phyloP scores from a whole-genome alignment of 2,113 vertebrate genomes.

The Xenopus borealis region DNA sequence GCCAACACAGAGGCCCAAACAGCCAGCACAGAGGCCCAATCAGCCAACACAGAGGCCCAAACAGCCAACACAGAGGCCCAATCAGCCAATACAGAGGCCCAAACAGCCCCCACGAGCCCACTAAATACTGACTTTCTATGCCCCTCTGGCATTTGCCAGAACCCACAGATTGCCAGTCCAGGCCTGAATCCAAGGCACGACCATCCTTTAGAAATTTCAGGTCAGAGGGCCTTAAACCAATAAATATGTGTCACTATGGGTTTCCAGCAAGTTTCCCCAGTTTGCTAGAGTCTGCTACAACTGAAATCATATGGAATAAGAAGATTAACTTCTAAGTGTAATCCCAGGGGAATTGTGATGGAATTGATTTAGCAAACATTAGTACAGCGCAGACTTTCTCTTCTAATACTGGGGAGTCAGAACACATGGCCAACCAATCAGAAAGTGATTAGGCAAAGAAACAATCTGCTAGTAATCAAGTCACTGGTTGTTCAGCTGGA shows the following conservation, averaged over 20 bases:
- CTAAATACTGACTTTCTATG: no score
- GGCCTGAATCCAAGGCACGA: not conserved
- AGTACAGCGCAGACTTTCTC: constrained; percentile 15
- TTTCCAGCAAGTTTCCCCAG: constrained; percentile 5
- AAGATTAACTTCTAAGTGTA: constrained; percentile 13
- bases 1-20: no score
- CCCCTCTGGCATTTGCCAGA: no score
- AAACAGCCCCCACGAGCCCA: no score
- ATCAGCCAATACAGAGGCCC: no score
- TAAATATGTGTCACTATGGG: constrained; percentile 8
- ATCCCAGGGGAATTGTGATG: not conserved
- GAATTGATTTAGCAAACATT: constrained; percentile 24
- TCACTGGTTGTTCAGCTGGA: constrained; percentile 37
- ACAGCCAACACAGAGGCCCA: no score
- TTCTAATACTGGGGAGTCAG: not conserved
- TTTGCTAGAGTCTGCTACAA: constrained; percentile 12
- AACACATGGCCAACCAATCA: not conserved
- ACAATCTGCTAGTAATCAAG: constrained; percentile 38
- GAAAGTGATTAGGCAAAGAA: constrained; percentile 9
- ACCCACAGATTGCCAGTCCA: no score
- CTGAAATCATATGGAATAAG: not conserved
- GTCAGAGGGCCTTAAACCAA: constrained; percentile 6
- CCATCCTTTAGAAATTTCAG: not conserved
- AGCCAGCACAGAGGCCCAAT: no score
- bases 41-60: no score